Percentiles rank a stretch among this genome's conserved stretches.
These are phyloP conservation scores for Pemphredon lugubris DNA, from an alignment of 2,888 invertebrate species.

Conservation along the genomic window DNA sequence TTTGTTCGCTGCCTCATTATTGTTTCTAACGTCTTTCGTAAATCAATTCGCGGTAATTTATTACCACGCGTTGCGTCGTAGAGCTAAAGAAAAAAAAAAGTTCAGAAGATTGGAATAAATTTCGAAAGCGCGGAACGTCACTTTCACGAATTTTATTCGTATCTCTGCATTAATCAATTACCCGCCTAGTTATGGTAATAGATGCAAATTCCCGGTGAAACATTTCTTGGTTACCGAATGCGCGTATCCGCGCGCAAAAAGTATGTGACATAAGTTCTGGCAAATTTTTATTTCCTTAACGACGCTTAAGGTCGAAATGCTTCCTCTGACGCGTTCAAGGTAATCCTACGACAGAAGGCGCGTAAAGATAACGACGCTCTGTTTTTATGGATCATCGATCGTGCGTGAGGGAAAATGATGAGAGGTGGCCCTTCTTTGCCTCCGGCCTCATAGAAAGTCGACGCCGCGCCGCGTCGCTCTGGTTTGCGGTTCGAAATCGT, in stretches of 20 bases:
- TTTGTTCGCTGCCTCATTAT: too few species aligned
- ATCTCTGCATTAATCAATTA: not conserved
- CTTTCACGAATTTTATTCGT: conserved; percentile 2
- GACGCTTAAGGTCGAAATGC: too few species aligned
- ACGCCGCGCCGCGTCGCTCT: conserved; percentile 6
- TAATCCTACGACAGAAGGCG: not conserved
- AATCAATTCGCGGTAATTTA: too few species aligned
- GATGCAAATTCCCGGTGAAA: too few species aligned
- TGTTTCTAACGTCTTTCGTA: too few species aligned
- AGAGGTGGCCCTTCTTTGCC: conserved; percentile 30
- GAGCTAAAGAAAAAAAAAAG: too few species aligned
- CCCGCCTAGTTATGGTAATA: too few species aligned
- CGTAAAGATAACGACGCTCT: conserved; percentile 1
- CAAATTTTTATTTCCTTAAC: too few species aligned
- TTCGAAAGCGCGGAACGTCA: not conserved
- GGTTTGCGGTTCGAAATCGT: conserved; percentile 40
- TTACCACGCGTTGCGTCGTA: too few species aligned
- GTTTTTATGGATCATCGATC: conserved; percentile 9
- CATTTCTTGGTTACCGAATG: too few species aligned
- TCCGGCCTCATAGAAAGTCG: conserved; percentile 47
- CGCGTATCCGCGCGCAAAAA: too few species aligned
- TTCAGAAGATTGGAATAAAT: not conserved
- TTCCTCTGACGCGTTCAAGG: conserved; percentile 3
- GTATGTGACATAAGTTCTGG: too few species aligned
- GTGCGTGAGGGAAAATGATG: conserved; percentile 14